These are phyloP conservation scores for Camponotus floridanus DNA, from an alignment of 1,140 invertebrate species.

Conservation along the genomic window DNA sequence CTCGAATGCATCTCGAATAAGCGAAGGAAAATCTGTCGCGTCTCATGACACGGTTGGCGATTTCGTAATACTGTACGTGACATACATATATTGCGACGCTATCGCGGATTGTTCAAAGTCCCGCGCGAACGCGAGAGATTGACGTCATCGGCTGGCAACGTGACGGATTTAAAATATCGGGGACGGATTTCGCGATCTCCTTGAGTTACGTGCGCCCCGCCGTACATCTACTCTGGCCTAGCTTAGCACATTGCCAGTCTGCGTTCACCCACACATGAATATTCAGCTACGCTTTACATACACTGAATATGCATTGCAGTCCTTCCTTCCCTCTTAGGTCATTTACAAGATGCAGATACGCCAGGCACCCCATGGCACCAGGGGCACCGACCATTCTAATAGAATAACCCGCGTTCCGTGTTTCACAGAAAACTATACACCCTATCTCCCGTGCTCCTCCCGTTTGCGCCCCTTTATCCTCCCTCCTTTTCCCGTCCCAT, in stretches of 20 bases:
- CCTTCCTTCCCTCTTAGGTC: constrained; percentile 85
- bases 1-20: not conserved
- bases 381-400: constrained; percentile 79
- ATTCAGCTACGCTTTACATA: constrained; percentile 84
- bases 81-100: not conserved
- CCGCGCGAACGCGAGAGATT: constrained; percentile 20
- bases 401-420: constrained; percentile 78
- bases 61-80: too few species aligned
- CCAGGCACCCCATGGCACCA: constrained; percentile 64
- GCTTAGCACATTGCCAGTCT: constrained; percentile 82
- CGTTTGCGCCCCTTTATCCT: not conserved
- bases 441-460: constrained; percentile 24
- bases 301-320: constrained; percentile 84
- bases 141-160: constrained; percentile 20
- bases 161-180: constrained; percentile 56
- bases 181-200: constrained; percentile 62
- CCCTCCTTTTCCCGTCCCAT: not conserved
- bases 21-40: not conserved
- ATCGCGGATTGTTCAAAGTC: constrained; percentile 11
- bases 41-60: not conserved
- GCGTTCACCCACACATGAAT: constrained; percentile 84
- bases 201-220: constrained; percentile 47
- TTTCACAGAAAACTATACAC: constrained; percentile 73
- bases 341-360: constrained; percentile 85
- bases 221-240: constrained; percentile 53